A percentile compares a stretch with the other conserved stretches of the same genome.
These are phyloP conservation scores for Chelon labrosus DNA, from an alignment of 2,797 vertebrate genomes.

Conservation along the genomic window DNA sequence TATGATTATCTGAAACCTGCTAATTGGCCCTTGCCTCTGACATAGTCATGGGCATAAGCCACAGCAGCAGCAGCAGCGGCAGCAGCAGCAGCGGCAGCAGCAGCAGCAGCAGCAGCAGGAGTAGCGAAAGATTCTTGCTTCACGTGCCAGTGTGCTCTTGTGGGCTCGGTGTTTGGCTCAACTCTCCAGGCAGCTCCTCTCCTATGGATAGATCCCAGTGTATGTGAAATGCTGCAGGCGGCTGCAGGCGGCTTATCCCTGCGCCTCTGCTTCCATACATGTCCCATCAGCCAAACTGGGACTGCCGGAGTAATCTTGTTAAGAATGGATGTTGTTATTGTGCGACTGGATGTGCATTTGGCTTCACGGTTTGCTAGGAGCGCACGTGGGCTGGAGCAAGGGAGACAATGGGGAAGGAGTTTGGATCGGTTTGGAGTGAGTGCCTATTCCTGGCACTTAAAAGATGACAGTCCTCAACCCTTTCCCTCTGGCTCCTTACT, in stretches of 20 bases:
- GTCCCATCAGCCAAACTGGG: conserved; percentile 81
- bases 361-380: conserved; percentile 72
- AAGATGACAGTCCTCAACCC: conserved; percentile 63
- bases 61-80: conserved; percentile 45
- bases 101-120: conserved; percentile 27
- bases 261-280: conserved; percentile 65
- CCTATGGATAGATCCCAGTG: conserved; percentile 67
- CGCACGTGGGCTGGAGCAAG: conserved; percentile 74
- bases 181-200: conserved; percentile 66
- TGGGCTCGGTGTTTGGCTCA: conserved; percentile 72
- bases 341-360: conserved; percentile 78
- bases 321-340: conserved; percentile 84
- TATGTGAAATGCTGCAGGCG: conserved; percentile 70
- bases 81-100: conserved; percentile 49
- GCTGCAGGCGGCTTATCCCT: conserved; percentile 76
- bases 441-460: conserved; percentile 77
- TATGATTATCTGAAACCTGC: conserved; percentile 81
- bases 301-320: conserved; percentile 83
- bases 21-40: conserved; percentile 80
- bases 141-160: conserved; percentile 59
- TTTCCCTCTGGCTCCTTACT: conserved; percentile 36
- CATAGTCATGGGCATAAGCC: conserved; percentile 62
- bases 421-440: conserved; percentile 42
- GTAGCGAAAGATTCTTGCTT: conserved; percentile 49
- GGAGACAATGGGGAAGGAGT: conserved; percentile 75